Base-by-base conservation (phyloP, 2,888 invertebrate genomes). In the Steinernema hermaphroditum region DNA sequence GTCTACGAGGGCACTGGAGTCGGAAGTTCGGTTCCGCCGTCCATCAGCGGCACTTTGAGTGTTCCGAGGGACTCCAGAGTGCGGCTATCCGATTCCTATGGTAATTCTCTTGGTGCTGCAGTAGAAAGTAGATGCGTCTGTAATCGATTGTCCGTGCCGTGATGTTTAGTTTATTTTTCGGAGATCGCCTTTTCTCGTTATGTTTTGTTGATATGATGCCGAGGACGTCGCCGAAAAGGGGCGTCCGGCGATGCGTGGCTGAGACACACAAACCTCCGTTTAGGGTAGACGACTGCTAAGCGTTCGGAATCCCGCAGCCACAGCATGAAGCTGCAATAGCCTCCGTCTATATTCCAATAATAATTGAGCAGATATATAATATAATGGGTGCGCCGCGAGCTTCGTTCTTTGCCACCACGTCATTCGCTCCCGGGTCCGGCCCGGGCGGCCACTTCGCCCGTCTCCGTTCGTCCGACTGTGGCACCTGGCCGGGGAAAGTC, bases 361-460 rank as follows among this genome's bases (percentile, higher is more conserved):
- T 62, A 62, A 62, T 62, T 29, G 62, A 62, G 62, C 62, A 62
- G 62, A 62, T 62, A n/a, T n/a, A 62, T 62, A 34, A 62, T 62
- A 62, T 9, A 32, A 24, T 62, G 62, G 62, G 29, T 27, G 62
- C 37, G 37, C 50, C 32, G 32, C 34, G 6, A 29, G 29, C 50
- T 50, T 22, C 50, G 19, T 22, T 16, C 32, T 62, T 32, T 32
- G 16, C 2, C n/a, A n/a, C 62, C 29, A 62, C 62, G 62, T 62
- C 62, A 62, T 29, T 54, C 62, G 34, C 62, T 62, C 29, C 6
- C 32, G 4, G 37, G 37, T 19, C 34, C 32, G 62, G 29, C 24
- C 22, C 22, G n/a, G 8, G 24, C 27, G 24, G 2, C 54, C 54
- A 54, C 32, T 62, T 62, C n/a, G 12, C 16, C 62, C 32, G 14